Base-by-base conservation (phyloP, 2,888 invertebrate species). In the Elgonia sp. region DNA sequence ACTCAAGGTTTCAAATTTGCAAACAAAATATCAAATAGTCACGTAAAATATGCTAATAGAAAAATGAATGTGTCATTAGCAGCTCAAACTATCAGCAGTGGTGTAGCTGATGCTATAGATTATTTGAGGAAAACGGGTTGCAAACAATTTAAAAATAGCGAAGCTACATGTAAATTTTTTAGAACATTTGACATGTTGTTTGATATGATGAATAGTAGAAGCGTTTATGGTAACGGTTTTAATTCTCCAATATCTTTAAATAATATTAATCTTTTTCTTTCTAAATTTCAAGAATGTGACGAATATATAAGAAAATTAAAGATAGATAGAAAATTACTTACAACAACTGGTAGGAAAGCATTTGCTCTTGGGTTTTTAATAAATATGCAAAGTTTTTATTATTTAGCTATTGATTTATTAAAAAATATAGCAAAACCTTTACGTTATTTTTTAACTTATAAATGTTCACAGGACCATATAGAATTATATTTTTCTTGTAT, bases 31-130 rank as follows among this genome's bases (percentile, higher is more conserved):
- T 42, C 72, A 10, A 65, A 10, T n/a, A 40, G 18, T 37, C 89
- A 90, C 50, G 65, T 90, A n/a, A 29, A 73, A 37, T 89, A 72
- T 53, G 20, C 55, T 20, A 86, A 85, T 50, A 87, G 84, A 53
- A 89, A 86, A 80, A 87, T 90, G 87, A 84, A 90, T 76, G 90
- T 91, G 6, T 0, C 14, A 0, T 39, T 69, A 16, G 91, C 90
- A 50, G 90, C 89, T 0, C 91, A 91, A 57, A 88, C 89, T 9
- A 57, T 92, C 0, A 91, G 90, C 72, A 85, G 86, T 46, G 87
- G 90, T 21, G 91, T 92, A 12, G 91, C 91, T 16, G 91, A 91
- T 89, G 89, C 90, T 14, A 83, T 89, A 16, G 86, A 86, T 72
- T 92, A 75, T 62, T 75, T 80, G 9, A 6, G 70, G 18, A 0